These are phyloP conservation scores for Quadroppia sp. DNA, from an alignment of 2,888 invertebrate species.

Conservation along the genomic window DNA sequence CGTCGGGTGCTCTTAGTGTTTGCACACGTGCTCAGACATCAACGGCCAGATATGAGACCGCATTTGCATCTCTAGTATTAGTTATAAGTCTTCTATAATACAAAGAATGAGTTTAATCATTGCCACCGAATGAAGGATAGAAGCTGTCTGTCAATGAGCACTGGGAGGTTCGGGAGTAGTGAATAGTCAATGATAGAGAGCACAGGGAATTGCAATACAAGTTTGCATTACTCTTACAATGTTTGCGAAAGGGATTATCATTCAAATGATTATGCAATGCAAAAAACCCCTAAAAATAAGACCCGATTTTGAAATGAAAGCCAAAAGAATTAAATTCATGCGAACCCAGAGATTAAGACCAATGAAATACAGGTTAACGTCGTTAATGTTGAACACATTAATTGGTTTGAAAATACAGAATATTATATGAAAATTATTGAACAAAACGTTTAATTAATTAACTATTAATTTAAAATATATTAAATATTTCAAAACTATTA, in stretches of 20 bases:
- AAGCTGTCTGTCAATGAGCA: not conserved
- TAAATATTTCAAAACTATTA: no score
- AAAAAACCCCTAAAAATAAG: not conserved
- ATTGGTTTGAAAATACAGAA: no score
- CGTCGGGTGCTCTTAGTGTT: not conserved
- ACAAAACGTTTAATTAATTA: no score
- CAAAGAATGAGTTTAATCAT: slow-evolving; percentile 3
- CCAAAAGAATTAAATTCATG: slow-evolving; percentile 10
- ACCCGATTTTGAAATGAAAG: not conserved
- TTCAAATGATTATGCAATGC: slow-evolving; percentile 16
- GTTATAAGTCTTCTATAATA: not conserved
- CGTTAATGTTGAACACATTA: not conserved
- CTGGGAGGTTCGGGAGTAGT: not conserved
- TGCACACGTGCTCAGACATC: slow-evolving; percentile 20
- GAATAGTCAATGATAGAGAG: not conserved
- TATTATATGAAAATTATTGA: no score
- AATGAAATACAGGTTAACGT: not conserved
- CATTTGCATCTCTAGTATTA: slow-evolving; percentile 2
- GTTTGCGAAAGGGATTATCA: slow-evolving; percentile 19
- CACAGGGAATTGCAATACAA: not conserved
- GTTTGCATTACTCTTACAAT: not conserved
- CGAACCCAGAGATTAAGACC: not conserved
- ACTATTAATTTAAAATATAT: no score
- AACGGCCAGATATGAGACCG: slow-evolving; percentile 11
- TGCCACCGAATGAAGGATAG: not conserved